Conservation (phyloP, 1,140 invertebrate genomes). For the Drosophila teissieri region DNA sequence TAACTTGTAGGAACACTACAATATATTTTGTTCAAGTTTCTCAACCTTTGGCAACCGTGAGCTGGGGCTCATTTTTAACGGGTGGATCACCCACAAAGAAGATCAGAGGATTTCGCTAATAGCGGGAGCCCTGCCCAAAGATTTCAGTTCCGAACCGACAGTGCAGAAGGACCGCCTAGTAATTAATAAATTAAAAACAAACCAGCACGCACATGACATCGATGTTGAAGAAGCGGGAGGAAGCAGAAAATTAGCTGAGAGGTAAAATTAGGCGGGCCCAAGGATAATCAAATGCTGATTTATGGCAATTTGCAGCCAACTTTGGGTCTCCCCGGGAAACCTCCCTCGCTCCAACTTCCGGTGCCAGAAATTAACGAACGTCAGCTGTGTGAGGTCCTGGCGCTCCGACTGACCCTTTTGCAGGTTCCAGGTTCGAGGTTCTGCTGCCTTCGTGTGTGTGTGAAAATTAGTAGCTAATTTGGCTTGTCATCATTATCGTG, state of each 20-base stretch:
- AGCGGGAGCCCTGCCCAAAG: slow-evolving; percentile 60
- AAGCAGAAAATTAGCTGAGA: slow-evolving; percentile 29
- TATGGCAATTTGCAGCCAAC: slow-evolving; percentile 69
- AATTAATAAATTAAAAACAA: slow-evolving; percentile 83
- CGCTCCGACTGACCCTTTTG: slow-evolving; percentile 42
- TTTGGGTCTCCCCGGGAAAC: slow-evolving; percentile 23
- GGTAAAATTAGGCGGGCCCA: slow-evolving; percentile 59
- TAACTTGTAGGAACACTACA: no score
- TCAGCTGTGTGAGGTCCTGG: slow-evolving; percentile 81
- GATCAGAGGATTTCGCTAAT: slow-evolving; percentile 67
- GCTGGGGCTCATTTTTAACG: slow-evolving; percentile 2
- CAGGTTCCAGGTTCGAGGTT: background rate
- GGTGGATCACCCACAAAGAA: slow-evolving; percentile 27
- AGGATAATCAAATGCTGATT: slow-evolving; percentile 83
- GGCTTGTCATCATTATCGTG: slow-evolving; percentile 80
- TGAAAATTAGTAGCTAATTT: slow-evolving; percentile 83
- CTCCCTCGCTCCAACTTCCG: slow-evolving; percentile 53
- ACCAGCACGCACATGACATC: slow-evolving; percentile 74
- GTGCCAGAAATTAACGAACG: slow-evolving; percentile 45
- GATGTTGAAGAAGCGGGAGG: background rate
- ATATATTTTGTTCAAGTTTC: background rate
- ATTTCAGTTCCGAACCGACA: slow-evolving; percentile 9
- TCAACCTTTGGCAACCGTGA: background rate
- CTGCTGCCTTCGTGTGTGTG: slow-evolving; percentile 44
- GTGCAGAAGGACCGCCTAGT: slow-evolving; percentile 64